These are phyloP conservation scores for Nesidiocoris tenuis DNA, from an alignment of 2,888 invertebrate species.

Conservation along the genomic window DNA sequence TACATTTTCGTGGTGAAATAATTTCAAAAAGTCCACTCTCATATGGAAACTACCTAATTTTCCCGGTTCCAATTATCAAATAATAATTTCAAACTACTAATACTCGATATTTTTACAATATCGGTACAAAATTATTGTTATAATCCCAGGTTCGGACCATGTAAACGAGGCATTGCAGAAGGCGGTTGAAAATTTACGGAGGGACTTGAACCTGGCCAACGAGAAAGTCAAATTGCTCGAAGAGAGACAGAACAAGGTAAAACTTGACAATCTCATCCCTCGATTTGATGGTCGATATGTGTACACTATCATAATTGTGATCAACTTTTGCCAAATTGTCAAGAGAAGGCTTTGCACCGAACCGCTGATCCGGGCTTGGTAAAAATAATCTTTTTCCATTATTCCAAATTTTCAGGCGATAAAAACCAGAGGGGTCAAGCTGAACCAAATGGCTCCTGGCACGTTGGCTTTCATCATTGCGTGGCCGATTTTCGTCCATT, in stretches of 20 bases:
- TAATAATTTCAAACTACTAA: too few relatives aligned
- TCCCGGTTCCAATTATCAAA: too few relatives aligned
- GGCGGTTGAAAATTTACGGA: slow-evolving; percentile 44
- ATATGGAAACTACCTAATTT: too few relatives aligned
- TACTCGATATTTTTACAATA: too few relatives aligned
- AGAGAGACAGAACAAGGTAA: slow-evolving; percentile 36
- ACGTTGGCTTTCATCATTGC: slow-evolving; percentile 41
- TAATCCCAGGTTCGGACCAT: slow-evolving; percentile 14
- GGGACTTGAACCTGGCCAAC: slow-evolving; percentile 41
- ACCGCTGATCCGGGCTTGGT: too few relatives aligned
- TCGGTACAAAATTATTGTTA: too few relatives aligned
- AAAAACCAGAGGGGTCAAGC: slow-evolving; percentile 11
- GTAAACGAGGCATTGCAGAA: slow-evolving; percentile 46
- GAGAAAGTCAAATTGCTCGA: slow-evolving; percentile 42
- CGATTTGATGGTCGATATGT: too few relatives aligned
- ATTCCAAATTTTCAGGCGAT: slow-evolving; percentile 6
- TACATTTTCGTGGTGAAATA: too few relatives aligned
- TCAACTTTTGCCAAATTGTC: neutral
- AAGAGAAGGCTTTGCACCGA: neutral
- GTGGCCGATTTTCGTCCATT: slow-evolving; percentile 45
- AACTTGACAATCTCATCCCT: too few relatives aligned
- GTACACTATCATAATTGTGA: too few relatives aligned
- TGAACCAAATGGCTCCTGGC: slow-evolving; percentile 37
- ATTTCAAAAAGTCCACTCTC: too few relatives aligned
- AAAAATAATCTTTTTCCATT: too few relatives aligned